Conservation (phyloP, 2,888 invertebrate species). For the Apotomis betuletana region DNA sequence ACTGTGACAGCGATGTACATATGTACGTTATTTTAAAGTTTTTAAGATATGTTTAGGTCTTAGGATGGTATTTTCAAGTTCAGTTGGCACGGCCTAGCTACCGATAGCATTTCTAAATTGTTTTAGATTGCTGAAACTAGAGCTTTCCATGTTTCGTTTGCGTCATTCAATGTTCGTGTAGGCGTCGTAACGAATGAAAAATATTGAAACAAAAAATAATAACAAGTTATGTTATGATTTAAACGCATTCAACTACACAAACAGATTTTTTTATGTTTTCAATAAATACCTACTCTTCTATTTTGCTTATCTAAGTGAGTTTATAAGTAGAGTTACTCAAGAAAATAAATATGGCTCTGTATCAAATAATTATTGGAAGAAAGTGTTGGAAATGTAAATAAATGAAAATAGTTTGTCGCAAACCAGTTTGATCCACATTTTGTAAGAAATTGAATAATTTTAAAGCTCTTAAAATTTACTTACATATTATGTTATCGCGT, state of each 20-base stretch:
- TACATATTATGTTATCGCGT: conserved; percentile 10
- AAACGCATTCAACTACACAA: neutral
- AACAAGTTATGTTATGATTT: neutral
- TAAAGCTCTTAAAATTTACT: neutral
- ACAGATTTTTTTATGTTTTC: neutral
- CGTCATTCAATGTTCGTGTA: conserved; percentile 28
- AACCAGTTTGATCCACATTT: too few relatives aligned
- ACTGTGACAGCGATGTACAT: too few relatives aligned
- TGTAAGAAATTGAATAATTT: too few relatives aligned
- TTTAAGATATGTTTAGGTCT: too few relatives aligned
- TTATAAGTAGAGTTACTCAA: too few relatives aligned
- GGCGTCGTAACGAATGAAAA: conserved; percentile 16
- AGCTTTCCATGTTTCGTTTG: conserved; percentile 12
- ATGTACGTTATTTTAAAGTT: too few relatives aligned
- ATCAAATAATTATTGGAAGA: too few relatives aligned
- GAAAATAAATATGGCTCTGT: too few relatives aligned
- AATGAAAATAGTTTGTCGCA: too few relatives aligned
- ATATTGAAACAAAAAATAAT: conserved; percentile 9
- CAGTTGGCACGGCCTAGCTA: conserved; percentile 7
- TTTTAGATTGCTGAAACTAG: conserved; percentile 18
- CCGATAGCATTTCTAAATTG: conserved; percentile 14
- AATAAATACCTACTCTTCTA: too few relatives aligned
- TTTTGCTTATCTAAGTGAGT: too few relatives aligned
- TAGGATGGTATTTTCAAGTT: neutral
- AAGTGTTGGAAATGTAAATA: too few relatives aligned